Evolutionary conservation across 2,888 invertebrate species (phyloP), one percentile per base, ranked within the genome.

Genomic region (Eueremaeus valkanovi): DNA sequence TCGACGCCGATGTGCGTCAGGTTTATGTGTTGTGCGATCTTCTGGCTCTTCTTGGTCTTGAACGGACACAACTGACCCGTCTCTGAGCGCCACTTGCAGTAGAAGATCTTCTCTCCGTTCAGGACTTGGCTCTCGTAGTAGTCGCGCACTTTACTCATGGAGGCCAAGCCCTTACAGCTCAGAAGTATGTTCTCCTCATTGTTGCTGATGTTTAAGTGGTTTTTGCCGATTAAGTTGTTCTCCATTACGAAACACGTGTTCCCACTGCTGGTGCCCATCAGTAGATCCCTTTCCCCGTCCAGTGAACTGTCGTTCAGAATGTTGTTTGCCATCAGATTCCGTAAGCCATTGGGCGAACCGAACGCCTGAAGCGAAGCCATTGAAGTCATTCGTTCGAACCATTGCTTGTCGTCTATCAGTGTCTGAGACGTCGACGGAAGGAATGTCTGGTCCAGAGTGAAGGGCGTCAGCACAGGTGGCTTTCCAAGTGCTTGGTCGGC

Each of bases 11-110:
- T 42, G 70, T 70, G 70, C 6, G 70, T 27, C 45, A 70, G 70
- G 36, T 70, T 70, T 42, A 70, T 70, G 21, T 70, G 70, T 70
- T 70, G 42, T 27, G 70, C 70, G 18, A 70, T 70, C 45, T 42
- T 70, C 27, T 70, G 70, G 21, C 42, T 70, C 70, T 42, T 70
- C 5, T 27, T 27, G 27, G 70, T 70, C 11, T 40, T n/a, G 45
- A 70, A 70, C 45, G 36, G 21, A 42, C 70, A 70, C 16, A n/a
- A 18, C 21, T 13, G 2, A 5, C 49, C 49, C n/a, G 16, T 58
- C 29, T 58, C 29, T 27, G 24, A 70, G 8, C 45, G 33, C 24
- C 70, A 70, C 24, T 45, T n/a, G n/a, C n/a, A n/a, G n/a, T n/a
- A 70, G 24, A 42, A 70, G 24, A 21, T 11, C 36, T 70, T 70